Evolutionary conservation across 2,888 invertebrate genomes (phyloP).

Genomic region (Latrodectus hesperus): DNA sequence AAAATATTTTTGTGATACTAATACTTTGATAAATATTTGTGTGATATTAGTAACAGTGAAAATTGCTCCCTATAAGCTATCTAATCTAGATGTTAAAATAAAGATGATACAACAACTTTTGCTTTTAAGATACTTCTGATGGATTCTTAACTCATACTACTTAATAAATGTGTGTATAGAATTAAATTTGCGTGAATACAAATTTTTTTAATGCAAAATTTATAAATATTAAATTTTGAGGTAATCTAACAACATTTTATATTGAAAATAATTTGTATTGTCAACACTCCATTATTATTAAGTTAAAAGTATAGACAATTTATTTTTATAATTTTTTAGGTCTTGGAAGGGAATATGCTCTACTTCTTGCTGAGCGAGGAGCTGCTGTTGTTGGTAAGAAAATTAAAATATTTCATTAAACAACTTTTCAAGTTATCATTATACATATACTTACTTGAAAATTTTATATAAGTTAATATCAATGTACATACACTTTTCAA

Average conservation of each 20-base stretch:
- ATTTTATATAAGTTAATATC: no score
- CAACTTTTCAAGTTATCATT: no score
- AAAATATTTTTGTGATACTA: no score
- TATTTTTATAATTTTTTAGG: constrained; percentile 30
- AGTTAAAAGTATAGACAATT: neutral
- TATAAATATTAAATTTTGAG: neutral
- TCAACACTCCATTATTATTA: no score
- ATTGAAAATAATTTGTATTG: neutral
- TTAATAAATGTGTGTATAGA: neutral
- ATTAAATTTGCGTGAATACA: neutral
- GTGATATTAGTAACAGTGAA: no score
- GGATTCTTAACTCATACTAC: neutral
- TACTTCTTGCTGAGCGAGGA: constrained; percentile 92
- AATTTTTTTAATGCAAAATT: neutral
- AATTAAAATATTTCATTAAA: neutral
- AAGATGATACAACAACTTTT: no score
- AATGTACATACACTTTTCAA: no score
- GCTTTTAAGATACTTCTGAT: no score
- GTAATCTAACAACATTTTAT: neutral
- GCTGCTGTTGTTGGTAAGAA: constrained; percentile 87
- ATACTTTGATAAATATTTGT: no score
- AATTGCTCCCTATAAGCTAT: no score
- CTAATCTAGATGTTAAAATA: no score
- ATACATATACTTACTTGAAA: no score
- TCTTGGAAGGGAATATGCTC: constrained; percentile 92